phyloP scores from a whole-genome alignment of 2,797 vertebrate species.

The Takifugu rubripes region DNA sequence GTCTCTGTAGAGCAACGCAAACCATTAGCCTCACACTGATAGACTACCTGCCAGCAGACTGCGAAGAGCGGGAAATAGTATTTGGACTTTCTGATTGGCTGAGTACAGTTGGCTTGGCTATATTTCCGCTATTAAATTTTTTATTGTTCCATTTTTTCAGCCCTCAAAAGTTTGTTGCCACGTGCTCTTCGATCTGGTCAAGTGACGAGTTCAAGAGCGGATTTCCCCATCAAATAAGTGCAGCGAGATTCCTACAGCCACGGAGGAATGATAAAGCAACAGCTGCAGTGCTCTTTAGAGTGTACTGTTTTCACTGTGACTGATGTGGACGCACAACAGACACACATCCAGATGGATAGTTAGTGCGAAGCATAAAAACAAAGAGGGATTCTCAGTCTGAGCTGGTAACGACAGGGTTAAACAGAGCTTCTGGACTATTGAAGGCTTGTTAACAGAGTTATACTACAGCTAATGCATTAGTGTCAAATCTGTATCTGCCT shows the following conservation, averaged over 20 bases:
- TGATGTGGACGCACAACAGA: constrained; percentile 13
- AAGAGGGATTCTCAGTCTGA: neutral
- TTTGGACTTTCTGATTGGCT: neutral
- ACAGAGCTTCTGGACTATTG: neutral
- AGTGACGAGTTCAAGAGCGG: neutral
- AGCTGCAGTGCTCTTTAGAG: constrained; percentile 14
- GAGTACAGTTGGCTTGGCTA: neutral
- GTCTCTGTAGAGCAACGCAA: constrained; percentile 2
- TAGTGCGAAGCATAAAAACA: constrained; percentile 2
- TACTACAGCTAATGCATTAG: neutral
- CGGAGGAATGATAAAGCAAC: neutral
- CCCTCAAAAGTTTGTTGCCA: no score
- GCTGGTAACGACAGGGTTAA: neutral
- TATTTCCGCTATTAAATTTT: neutral
- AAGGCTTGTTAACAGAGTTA: neutral
- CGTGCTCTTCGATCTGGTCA: no score
- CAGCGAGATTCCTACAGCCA: constrained; percentile 11
- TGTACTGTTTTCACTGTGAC: constrained; percentile 9
- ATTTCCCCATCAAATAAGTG: constrained; percentile 22
- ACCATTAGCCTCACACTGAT: constrained; percentile 14
- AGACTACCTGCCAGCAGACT: no score
- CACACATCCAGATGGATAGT: constrained; percentile 8
- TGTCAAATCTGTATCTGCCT: constrained; percentile 1
- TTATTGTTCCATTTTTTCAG: no score
- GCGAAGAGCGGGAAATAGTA: no score